These are phyloP conservation scores for Geodia barretti DNA, from an alignment of 37 sponge, comb jelly and placozoan species.

Conservation along the genomic window DNA sequence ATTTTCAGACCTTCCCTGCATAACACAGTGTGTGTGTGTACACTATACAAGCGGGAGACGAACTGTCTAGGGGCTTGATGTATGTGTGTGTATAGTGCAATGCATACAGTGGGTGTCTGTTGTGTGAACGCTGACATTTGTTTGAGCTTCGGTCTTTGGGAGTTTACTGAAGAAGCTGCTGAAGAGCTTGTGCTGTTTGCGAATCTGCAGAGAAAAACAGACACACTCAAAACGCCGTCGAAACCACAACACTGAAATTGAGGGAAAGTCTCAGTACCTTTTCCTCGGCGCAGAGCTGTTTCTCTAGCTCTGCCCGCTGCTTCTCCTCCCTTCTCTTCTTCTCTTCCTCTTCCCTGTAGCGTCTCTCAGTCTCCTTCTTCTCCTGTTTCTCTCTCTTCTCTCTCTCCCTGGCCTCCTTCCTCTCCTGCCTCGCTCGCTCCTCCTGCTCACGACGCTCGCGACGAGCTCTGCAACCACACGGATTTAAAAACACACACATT, in stretches of 20 bases:
- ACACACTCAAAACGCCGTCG: not conserved
- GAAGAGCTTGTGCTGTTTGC: slow-evolving; percentile 38
- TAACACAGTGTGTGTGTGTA: too few species aligned
- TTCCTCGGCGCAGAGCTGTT: slow-evolving; percentile 30
- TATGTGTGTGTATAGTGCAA: too few species aligned
- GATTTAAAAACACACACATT: too few species aligned
- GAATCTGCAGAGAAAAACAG: slow-evolving; percentile 6
- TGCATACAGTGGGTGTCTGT: too few species aligned
- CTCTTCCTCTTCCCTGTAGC: slow-evolving; percentile 35
- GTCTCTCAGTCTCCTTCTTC: slow-evolving; percentile 30
- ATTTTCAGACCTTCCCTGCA: too few species aligned
- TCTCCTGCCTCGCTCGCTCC: slow-evolving; percentile 36
- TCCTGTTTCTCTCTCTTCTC: slow-evolving; percentile 45
- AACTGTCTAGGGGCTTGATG: too few species aligned
- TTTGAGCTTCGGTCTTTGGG: not conserved
- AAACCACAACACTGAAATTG: too few species aligned
- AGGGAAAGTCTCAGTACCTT: slow-evolving; percentile 13
- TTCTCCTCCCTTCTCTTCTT: slow-evolving; percentile 45
- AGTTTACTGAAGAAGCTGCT: slow-evolving; percentile 35
- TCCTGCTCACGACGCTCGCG: slow-evolving; percentile 17
- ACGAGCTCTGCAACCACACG: slow-evolving; percentile 9
- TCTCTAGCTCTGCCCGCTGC: slow-evolving; percentile 17
- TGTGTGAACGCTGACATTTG: too few species aligned
- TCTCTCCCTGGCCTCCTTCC: slow-evolving; percentile 28
- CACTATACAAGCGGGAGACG: too few species aligned